These are phyloP conservation scores for Manduca sexta DNA, from an alignment of 1,140 invertebrate genomes.

Conservation along the genomic window DNA sequence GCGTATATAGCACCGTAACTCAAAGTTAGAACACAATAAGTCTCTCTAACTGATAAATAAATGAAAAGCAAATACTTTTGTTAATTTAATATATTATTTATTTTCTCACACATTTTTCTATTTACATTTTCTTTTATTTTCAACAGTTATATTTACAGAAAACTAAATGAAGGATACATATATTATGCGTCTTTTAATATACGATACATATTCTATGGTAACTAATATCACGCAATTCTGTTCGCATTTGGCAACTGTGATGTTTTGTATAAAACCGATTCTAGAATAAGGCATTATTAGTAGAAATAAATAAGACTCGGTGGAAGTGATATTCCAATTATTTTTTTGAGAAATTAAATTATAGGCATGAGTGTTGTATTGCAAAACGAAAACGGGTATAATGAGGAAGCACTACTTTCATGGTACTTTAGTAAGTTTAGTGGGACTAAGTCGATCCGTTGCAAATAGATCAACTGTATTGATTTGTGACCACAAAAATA, in stretches of 20 bases:
- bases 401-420: background rate
- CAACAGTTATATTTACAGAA: constrained; percentile 47
- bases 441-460: no score
- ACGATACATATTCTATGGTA: constrained; percentile 52
- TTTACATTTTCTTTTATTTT: constrained; percentile 52
- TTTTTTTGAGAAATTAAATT: constrained; percentile 25
- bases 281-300: background rate
- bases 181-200: constrained; percentile 25
- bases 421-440: background rate
- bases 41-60: no score
- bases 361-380: constrained; percentile 20
- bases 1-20: no score
- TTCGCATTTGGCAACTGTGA: constrained; percentile 30
- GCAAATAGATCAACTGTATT: no score
- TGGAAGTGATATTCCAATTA: constrained; percentile 37
- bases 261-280: constrained; percentile 2
- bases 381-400: constrained; percentile 50
- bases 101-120: constrained; percentile 47
- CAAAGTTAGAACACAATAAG: no score
- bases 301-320: constrained; percentile 44
- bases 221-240: constrained; percentile 59
- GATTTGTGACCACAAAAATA: no score
- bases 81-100: constrained; percentile 30
- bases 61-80: no score
- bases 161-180: constrained; percentile 37